Percentiles rank a stretch among this genome's conserved stretches.
phyloP scores from a whole-genome alignment of 2,797 vertebrate genomes.

The Coilia nasus region DNA sequence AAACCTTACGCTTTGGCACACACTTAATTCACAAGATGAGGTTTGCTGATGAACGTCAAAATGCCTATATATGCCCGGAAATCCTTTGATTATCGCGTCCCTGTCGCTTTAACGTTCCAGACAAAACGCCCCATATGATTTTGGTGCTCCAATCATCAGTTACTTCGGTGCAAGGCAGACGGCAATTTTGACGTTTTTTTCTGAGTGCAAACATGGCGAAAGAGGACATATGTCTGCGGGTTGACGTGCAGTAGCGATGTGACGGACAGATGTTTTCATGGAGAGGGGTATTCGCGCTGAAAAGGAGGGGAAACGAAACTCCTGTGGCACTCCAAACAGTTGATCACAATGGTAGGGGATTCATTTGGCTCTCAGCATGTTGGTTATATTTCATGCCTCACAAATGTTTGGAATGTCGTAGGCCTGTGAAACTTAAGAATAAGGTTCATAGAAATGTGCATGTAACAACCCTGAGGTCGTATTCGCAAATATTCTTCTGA shows the following conservation, averaged over 20 bases:
- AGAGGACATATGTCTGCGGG: slow-evolving; percentile 54
- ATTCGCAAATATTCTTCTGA: background rate
- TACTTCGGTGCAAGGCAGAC: slow-evolving; percentile 49
- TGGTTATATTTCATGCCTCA: slow-evolving; percentile 33
- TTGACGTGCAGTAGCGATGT: slow-evolving; percentile 39
- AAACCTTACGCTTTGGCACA: background rate
- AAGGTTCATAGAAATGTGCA: background rate
- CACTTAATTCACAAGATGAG: background rate
- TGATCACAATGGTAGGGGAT: slow-evolving; percentile 75
- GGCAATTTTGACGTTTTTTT: slow-evolving; percentile 30
- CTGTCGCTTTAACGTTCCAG: slow-evolving; percentile 72
- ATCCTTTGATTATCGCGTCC: slow-evolving; percentile 40
- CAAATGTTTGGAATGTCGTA: slow-evolving; percentile 24
- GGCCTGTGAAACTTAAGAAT: slow-evolving; percentile 41
- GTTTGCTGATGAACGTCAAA: background rate
- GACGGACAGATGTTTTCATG: slow-evolving; percentile 58
- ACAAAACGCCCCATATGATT: slow-evolving; percentile 69
- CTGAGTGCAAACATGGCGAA: slow-evolving; percentile 63
- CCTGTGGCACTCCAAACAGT: slow-evolving; percentile 67
- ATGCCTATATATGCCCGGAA: background rate
- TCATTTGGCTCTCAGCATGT: slow-evolving; percentile 11
- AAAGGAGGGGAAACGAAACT: slow-evolving; percentile 62
- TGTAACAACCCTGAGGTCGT: background rate
- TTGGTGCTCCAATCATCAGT: slow-evolving; percentile 68
- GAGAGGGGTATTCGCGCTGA: slow-evolving; percentile 58